Conservation (phyloP, 1,140 invertebrate species). For the Trialeurodes vaporariorum region DNA sequence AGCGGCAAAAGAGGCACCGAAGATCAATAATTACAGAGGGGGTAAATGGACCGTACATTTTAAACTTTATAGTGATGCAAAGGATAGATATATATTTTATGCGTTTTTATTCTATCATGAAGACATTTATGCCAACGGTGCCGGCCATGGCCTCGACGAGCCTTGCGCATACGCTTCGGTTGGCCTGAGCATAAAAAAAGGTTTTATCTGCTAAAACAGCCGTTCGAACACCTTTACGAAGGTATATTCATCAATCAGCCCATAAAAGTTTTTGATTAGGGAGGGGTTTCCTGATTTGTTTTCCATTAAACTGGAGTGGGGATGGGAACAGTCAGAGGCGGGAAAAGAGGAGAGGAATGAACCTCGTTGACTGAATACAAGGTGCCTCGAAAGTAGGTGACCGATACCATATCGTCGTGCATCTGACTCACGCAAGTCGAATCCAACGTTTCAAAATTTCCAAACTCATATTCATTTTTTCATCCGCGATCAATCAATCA, state of each 20-base stretch:
- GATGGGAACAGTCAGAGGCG: not conserved
- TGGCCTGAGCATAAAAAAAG: not conserved
- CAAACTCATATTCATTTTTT: no score
- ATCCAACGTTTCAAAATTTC: no score
- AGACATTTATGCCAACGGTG: not conserved
- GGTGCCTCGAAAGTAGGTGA: no score
- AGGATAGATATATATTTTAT: not conserved
- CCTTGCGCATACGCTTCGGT: not conserved
- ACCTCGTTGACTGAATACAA: no score
- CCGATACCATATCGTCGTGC: no score
- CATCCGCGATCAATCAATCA: no score
- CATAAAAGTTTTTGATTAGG: conserved; percentile 1
- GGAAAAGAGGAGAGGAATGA: not conserved
- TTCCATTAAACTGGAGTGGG: not conserved
- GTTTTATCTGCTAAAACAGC: not conserved
- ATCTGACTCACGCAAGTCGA: no score
- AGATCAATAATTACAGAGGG: not conserved
- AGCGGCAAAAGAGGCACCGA: not conserved
- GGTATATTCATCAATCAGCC: not conserved
- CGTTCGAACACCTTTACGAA: not conserved
- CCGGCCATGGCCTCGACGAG: not conserved
- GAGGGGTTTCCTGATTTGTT: not conserved
- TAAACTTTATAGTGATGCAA: not conserved
- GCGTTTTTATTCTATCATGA: not conserved
- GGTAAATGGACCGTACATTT: not conserved